phyloP scores from a whole-genome alignment of 2,888 invertebrate genomes.

The Anaspis maculata region DNA sequence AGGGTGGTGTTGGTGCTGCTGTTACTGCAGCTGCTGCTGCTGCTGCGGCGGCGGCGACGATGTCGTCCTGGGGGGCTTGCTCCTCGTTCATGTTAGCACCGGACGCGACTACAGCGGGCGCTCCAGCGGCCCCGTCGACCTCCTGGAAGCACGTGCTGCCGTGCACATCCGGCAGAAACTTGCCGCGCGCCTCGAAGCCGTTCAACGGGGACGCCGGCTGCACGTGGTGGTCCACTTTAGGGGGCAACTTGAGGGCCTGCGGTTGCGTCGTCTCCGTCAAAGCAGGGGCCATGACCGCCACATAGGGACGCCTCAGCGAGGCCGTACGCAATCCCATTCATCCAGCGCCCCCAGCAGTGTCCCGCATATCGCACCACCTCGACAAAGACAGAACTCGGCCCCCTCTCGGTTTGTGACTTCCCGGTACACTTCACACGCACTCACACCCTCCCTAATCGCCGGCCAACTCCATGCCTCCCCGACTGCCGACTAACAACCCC shows the following conservation, averaged over 20 bases:
- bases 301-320: slow-evolving; percentile 51
- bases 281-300: slow-evolving; percentile 90
- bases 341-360: slow-evolving; percentile 38
- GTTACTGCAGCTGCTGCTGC: slow-evolving; percentile 1
- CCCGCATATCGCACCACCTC: slow-evolving; percentile 21
- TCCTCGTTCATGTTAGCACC: not conserved
- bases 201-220: slow-evolving; percentile 30
- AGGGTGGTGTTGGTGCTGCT: too few species aligned
- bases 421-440: too few species aligned
- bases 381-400: slow-evolving; percentile 1
- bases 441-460: slow-evolving; percentile 25
- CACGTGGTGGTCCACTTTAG: slow-evolving; percentile 29
- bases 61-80: too few species aligned
- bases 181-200: slow-evolving; percentile 26
- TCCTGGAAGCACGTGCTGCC: not conserved
- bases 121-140: not conserved
- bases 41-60: not conserved
- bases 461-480: slow-evolving; percentile 30
- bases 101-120: not conserved
- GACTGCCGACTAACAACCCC: too few species aligned
- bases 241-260: slow-evolving; percentile 42
- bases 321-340: slow-evolving; percentile 46
- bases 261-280: slow-evolving; percentile 64
- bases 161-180: slow-evolving; percentile 12
- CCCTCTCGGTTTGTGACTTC: too few species aligned